These are phyloP conservation scores for Halictus rubicundus DNA, from an alignment of 1,140 invertebrate species.

Conservation along the genomic window DNA sequence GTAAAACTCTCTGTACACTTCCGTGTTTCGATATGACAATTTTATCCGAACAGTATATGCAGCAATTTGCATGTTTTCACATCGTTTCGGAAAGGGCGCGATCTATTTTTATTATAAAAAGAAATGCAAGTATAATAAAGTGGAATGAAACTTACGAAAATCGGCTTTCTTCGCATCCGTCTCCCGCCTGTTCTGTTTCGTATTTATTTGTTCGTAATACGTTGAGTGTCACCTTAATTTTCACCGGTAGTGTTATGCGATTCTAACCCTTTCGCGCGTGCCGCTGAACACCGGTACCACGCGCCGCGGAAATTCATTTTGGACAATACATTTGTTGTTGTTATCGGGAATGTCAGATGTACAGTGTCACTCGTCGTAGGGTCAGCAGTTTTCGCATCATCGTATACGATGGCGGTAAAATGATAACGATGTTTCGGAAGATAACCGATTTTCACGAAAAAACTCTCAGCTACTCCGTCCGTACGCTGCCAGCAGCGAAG, in stretches of 20 bases:
- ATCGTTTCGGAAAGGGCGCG: not conserved
- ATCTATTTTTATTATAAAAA: not conserved
- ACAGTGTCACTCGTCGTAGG: slow-evolving; percentile 10
- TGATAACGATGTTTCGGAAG: slow-evolving; percentile 12
- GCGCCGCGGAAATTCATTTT: slow-evolving; percentile 31
- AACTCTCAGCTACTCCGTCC: slow-evolving; percentile 53
- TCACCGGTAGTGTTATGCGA: not conserved
- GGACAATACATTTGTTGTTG: slow-evolving; percentile 19
- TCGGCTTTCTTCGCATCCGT: slow-evolving; percentile 35
- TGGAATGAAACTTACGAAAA: slow-evolving; percentile 30
- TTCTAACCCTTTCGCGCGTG: slow-evolving; percentile 42
- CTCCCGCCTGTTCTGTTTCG: slow-evolving; percentile 14
- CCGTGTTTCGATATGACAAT: not conserved
- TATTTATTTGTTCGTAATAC: not conserved
- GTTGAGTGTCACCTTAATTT: slow-evolving; percentile 9
- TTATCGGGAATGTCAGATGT: slow-evolving; percentile 12
- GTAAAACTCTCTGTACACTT: not conserved
- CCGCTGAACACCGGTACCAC: slow-evolving; percentile 22
- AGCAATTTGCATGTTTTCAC: not conserved
- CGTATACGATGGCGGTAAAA: slow-evolving; percentile 6
- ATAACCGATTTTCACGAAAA: slow-evolving; percentile 30
- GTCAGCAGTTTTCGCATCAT: slow-evolving; percentile 19
- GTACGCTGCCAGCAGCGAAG: slow-evolving; percentile 71
- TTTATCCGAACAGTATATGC: too few relatives aligned
- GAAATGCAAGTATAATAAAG: not conserved